These are phyloP conservation scores for Philhelius pedissequus DNA, from an alignment of 2,888 invertebrate species.

Conservation along the genomic window DNA sequence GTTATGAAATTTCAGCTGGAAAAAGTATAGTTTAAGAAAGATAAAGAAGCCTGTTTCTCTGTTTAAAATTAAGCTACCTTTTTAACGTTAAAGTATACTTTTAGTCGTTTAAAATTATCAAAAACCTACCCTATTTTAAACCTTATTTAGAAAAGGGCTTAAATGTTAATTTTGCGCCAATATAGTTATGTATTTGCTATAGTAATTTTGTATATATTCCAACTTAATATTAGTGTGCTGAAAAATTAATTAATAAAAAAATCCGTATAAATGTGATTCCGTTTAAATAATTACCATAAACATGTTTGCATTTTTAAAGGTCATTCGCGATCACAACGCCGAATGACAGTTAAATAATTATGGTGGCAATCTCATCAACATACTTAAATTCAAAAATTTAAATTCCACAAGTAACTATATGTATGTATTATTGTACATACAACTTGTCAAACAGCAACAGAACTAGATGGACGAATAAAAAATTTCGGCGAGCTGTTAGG, in stretches of 20 bases:
- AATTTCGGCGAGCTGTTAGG: not conserved
- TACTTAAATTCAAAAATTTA: slow-evolving; percentile 1
- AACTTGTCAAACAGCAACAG: slow-evolving; percentile 7
- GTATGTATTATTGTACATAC: too few species aligned
- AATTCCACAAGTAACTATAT: slow-evolving; percentile 4
- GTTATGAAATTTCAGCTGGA: too few species aligned
- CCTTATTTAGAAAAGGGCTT: too few species aligned
- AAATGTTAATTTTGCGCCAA: too few species aligned
- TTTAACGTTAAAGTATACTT: too few species aligned
- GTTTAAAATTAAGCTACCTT: too few species aligned
- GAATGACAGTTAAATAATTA: not conserved
- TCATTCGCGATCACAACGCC: slow-evolving; percentile 28
- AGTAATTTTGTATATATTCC: too few species aligned
- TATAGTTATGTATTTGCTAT: too few species aligned
- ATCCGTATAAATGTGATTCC: slow-evolving; percentile 30
- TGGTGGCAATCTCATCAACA: not conserved
- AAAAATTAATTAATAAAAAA: not conserved
- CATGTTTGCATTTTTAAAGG: slow-evolving; percentile 53
- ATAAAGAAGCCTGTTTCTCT: too few species aligned
- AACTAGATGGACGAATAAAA: slow-evolving; percentile 20
- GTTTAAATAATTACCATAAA: slow-evolving; percentile 50
- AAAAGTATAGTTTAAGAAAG: too few species aligned
- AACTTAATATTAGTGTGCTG: not conserved
- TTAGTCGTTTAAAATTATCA: too few species aligned
- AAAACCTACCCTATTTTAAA: too few species aligned